phyloP scores from a whole-genome alignment of 2,113 vertebrate genomes.

The Heterotis niloticus region DNA sequence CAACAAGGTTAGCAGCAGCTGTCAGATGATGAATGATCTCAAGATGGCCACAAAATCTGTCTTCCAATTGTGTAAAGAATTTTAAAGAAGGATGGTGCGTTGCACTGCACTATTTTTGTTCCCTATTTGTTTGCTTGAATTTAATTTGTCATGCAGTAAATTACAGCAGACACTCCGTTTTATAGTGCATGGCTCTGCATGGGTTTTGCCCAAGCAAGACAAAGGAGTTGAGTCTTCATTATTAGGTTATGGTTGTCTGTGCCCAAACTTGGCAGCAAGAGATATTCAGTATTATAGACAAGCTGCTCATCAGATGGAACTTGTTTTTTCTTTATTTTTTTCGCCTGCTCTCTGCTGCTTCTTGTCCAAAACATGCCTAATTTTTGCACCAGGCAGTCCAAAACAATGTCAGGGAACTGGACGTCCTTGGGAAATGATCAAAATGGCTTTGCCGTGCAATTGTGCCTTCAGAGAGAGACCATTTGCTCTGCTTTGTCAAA shows the following conservation, averaged over 20 bases:
- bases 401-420: conserved; percentile 48
- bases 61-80: conserved; percentile 53
- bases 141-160: background rate
- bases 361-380: conserved; percentile 53
- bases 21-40: conserved; percentile 72
- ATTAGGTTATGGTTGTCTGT: background rate
- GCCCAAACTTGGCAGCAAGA: conserved; percentile 56
- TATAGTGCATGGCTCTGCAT: background rate
- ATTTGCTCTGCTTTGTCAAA: conserved; percentile 61
- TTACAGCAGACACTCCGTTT: background rate
- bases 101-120: conserved; percentile 33
- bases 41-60: conserved; percentile 72
- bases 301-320: conserved; percentile 74
- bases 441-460: conserved; percentile 41
- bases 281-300: conserved; percentile 62
- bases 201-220: no score
- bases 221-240: background rate
- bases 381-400: conserved; percentile 52
- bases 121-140: conserved; percentile 16
- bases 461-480: conserved; percentile 40
- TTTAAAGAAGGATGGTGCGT: conserved; percentile 58
- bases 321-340: conserved; percentile 60
- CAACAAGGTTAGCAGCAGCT: conserved; percentile 70
- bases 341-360: conserved; percentile 18
- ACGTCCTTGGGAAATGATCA: conserved; percentile 47